phyloP scores from a whole-genome alignment of 1,140 invertebrate species.

The Berghia stephanieae region DNA sequence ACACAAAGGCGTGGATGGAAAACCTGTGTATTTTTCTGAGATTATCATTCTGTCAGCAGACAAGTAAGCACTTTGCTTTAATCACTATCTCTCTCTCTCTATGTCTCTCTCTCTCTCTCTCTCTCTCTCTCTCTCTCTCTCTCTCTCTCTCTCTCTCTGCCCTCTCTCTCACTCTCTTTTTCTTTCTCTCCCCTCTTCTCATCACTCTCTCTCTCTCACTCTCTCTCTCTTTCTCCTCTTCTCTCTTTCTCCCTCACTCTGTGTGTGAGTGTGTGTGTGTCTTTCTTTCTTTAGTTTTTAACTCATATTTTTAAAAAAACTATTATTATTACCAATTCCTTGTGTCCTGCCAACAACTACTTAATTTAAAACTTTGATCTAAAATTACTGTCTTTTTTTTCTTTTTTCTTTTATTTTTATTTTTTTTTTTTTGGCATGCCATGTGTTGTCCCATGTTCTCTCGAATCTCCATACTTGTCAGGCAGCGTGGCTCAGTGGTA shows the following conservation, averaged over 20 bases:
- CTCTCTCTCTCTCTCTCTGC: conserved; percentile 23
- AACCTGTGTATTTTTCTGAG: conserved; percentile 29
- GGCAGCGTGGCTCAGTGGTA: no score
- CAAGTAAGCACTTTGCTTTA: conserved; percentile 8
- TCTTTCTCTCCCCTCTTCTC: background rate
- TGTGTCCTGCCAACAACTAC: background rate
- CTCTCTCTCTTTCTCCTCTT: conserved; percentile 16
- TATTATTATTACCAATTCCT: background rate
- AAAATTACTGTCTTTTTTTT: background rate
- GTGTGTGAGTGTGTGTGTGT: conserved; percentile 9
- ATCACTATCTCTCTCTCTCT: no score
- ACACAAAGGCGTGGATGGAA: background rate
- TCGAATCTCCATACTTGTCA: background rate
- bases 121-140: conserved; percentile 23
- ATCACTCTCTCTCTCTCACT: no score
- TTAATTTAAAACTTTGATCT: background rate
- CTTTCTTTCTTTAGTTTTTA: background rate
- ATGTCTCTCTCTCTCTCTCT: no score
- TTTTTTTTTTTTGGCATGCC: background rate
- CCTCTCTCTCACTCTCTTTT: background rate
- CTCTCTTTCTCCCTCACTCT: background rate
- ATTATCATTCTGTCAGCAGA: conserved; percentile 12
- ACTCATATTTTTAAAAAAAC: background rate
- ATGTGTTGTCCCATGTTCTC: background rate
- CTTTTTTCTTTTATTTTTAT: background rate